Evolutionary conservation across 2,113 vertebrate genomes (phyloP), one percentile per base, ranked within the genome.

Genomic region (Balaeniceps rex): DNA sequence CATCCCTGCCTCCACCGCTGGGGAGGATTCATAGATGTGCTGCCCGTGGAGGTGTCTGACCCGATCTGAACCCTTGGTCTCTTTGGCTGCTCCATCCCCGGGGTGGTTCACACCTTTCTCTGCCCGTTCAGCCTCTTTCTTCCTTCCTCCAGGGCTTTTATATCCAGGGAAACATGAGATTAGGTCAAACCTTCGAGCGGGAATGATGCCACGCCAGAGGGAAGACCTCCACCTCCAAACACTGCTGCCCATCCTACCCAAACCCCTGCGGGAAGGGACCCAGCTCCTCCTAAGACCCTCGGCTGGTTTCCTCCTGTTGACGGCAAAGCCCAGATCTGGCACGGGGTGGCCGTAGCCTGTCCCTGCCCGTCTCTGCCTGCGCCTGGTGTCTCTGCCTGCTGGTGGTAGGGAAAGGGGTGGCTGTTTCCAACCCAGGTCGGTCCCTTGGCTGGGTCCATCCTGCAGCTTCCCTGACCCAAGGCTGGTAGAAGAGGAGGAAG

Each of bases 261-360:
- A 28, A 15, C 24, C 34, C 44, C 6, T 0, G 1, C 0, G 5
- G 55, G 46, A 55, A 3, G 11, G 47, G 40, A n/a, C 16, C 3
- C 0, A n/a, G 80, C 29, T 77, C 40, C 63, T 63, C 38, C 71
- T 10, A 4, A 31, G 1, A 1, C 47, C 78, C 38, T 51, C 13
- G 52, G 36, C 44, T 46, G 36, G 21, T 36, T 34, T 58, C 18
- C 52, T 75, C 33, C 60, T 46, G 3, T 2, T 5, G 38, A 52
- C 2, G 14, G 54, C 63, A 68, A 51, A 65, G 51, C 42, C 33
- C 36, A 19, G 19, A 7, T 25, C 76, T 42, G 66, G 42, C 40
- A 24, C 2, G 2, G n/a, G 34, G 58, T 26, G 69, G 44, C 51
- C 7, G 0, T 10, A 36, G 60, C 5, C 0, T 28, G 68, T 66